phyloP scores from a whole-genome alignment of 2,888 invertebrate species.

The Nipponacmea schrenckii region DNA sequence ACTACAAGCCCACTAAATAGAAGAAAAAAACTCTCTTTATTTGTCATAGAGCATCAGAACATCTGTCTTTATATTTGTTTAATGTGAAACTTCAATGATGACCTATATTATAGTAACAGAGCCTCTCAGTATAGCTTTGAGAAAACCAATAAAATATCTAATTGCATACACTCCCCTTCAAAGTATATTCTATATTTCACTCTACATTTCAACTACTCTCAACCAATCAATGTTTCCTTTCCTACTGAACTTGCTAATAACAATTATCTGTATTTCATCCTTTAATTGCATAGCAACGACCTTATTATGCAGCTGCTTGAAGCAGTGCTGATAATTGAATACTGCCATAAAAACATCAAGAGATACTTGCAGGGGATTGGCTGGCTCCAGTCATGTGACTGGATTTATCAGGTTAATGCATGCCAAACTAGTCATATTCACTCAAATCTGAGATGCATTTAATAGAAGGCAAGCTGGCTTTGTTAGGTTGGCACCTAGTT shows the following conservation, averaged over 20 bases:
- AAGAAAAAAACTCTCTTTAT: constrained; percentile 3
- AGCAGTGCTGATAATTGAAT: constrained; percentile 8
- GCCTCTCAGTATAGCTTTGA: too few relatives aligned
- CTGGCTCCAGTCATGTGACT: constrained; percentile 2
- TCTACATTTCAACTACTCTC: background rate
- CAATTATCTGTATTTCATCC: background rate
- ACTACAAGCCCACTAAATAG: too few relatives aligned
- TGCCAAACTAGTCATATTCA: constrained; percentile 9
- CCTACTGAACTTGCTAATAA: background rate
- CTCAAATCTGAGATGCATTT: constrained; percentile 7
- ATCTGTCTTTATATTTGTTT: constrained; percentile 7
- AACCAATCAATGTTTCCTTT: background rate
- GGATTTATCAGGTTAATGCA: constrained; percentile 6
- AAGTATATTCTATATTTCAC: background rate
- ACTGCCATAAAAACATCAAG: constrained; percentile 8
- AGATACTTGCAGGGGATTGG: constrained; percentile 4
- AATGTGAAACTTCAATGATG: constrained; percentile 3
- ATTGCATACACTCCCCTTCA: background rate
- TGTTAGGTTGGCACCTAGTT: background rate
- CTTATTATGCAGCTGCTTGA: constrained; percentile 8
- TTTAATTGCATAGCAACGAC: constrained; percentile 7
- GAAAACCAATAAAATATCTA: constrained; percentile 1
- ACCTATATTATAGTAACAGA: background rate
- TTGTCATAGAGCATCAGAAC: background rate
- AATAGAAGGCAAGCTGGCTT: constrained; percentile 6